Evolutionary conservation across 2,888 invertebrate genomes (phyloP).

Genomic region (Campoletis raptor): DNA sequence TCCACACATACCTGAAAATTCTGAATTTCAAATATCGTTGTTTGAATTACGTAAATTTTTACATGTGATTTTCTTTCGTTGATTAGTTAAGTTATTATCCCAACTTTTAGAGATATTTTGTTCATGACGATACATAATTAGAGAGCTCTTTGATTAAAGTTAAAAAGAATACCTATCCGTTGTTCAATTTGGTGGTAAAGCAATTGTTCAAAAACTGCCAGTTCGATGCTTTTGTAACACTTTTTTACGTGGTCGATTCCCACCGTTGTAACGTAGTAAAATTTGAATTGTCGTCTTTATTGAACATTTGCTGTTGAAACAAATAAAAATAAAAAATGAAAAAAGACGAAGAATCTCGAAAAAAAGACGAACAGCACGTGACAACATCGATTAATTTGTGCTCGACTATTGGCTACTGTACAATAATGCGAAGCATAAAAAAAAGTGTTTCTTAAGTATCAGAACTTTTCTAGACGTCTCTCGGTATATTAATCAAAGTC

Average conservation of each 20-base stretch:
- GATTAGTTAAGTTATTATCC: background rate
- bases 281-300: background rate
- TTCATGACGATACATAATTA: background rate
- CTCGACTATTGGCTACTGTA: background rate
- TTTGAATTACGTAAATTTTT: background rate
- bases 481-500: constrained; percentile 69
- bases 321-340: background rate
- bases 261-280: background rate
- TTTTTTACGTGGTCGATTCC: background rate
- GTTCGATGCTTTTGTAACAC: background rate
- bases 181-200: background rate
- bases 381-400: constrained; percentile 9
- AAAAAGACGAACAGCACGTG: background rate
- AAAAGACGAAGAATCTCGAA: background rate
- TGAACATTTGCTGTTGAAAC: background rate
- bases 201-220: background rate
- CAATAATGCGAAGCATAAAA: constrained; percentile 14
- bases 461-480: constrained; percentile 48
- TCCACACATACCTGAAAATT: background rate
- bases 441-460: constrained; percentile 10
- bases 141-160: background rate
- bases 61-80: background rate
- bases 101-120: background rate
- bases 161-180: background rate
- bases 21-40: constrained; percentile 8